Evolutionary conservation across 2,888 invertebrate species (phyloP).

Genomic region (Zele albiditarsus): DNA sequence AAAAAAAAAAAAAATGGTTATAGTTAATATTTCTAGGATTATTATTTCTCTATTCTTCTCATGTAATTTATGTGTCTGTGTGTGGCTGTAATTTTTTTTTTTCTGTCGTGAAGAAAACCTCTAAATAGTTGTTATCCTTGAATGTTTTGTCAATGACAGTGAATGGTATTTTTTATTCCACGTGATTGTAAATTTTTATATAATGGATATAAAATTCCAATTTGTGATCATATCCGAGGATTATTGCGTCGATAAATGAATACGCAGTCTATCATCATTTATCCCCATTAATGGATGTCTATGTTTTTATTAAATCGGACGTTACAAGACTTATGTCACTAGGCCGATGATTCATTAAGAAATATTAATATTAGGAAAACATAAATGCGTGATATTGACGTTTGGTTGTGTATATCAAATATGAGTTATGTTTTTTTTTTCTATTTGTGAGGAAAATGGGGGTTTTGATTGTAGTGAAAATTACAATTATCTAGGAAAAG

Average conservation of each 20-base stretch:
- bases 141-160: background rate
- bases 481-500: no score
- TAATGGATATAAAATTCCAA: background rate
- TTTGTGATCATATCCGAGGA: background rate
- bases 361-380: constrained; percentile 1
- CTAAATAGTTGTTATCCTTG: constrained; percentile 2
- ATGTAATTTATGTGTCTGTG: no score
- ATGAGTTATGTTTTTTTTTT: background rate
- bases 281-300: background rate
- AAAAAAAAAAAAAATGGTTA: background rate
- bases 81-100: background rate
- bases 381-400: background rate
- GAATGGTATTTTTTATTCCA: background rate
- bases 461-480: no score
- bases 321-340: background rate
- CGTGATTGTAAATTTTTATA: background rate
- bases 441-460: no score
- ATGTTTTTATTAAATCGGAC: background rate
- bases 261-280: background rate
- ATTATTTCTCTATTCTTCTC: no score
- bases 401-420: background rate
- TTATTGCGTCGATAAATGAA: background rate
- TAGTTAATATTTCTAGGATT: no score
- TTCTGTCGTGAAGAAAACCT: background rate
- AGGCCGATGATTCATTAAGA: constrained; percentile 1